Evolutionary conservation across 2,888 invertebrate species (phyloP).

Genomic region (Serripes groenlandicus): DNA sequence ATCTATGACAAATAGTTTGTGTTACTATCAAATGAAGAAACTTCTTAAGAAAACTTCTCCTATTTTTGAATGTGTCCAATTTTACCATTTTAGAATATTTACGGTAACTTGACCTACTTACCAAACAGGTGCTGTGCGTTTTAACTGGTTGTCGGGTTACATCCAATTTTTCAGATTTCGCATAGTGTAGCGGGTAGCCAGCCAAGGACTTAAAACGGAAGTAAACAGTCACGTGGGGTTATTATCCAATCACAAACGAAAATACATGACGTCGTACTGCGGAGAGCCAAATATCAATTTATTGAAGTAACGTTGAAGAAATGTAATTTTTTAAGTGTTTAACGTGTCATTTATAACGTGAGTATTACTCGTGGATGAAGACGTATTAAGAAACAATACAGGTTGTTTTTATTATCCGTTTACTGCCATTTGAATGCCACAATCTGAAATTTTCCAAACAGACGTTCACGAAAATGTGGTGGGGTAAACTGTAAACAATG

Average conservation of each 20-base stretch:
- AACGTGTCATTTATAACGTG: slow-evolving; percentile 25
- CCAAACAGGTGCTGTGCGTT: slow-evolving; percentile 19
- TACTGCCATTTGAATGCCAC: neutral
- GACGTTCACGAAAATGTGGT: slow-evolving; percentile 27
- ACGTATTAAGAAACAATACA: neutral
- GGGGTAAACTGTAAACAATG: slow-evolving; percentile 40
- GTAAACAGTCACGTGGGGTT: slow-evolving; percentile 38
- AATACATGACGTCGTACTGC: slow-evolving; percentile 66
- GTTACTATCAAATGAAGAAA: too few relatives aligned
- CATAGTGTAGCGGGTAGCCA: neutral
- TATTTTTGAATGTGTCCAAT: too few relatives aligned
- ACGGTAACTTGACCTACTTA: slow-evolving; percentile 8
- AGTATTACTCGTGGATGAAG: slow-evolving; percentile 20
- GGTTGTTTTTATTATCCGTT: too few relatives aligned
- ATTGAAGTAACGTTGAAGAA: slow-evolving; percentile 37
- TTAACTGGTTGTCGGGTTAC: neutral
- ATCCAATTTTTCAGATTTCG: too few relatives aligned
- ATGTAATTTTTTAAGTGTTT: slow-evolving; percentile 19
- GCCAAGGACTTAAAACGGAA: slow-evolving; percentile 43
- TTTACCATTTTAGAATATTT: slow-evolving; percentile 2
- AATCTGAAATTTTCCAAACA: neutral
- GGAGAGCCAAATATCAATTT: slow-evolving; percentile 70
- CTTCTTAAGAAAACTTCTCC: too few relatives aligned
- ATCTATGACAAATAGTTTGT: too few relatives aligned
- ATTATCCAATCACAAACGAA: slow-evolving; percentile 54